A percentile compares a stretch with the other conserved stretches of the same genome.
Evolutionary conservation across 2,113 vertebrate genomes (phyloP).

Genomic region (Toxotes jaculatrix): DNA sequence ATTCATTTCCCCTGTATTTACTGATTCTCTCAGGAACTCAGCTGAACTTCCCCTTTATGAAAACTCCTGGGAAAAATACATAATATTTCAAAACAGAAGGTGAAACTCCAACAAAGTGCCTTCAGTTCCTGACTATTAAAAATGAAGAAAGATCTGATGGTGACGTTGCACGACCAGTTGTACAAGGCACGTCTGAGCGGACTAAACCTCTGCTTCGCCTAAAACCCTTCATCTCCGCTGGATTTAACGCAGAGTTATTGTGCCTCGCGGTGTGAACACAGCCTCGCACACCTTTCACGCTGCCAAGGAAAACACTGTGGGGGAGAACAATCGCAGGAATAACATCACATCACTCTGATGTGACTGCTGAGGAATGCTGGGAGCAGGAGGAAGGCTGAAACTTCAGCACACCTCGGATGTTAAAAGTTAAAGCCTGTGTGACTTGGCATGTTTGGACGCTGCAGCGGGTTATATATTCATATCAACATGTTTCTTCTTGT

Average conservation of each 20-base stretch:
- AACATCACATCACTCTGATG: constrained; percentile 68
- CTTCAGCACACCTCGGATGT: background rate
- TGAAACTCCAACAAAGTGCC: no score
- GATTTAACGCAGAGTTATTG: background rate
- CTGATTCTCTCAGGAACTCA: no score
- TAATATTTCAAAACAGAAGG: no score
- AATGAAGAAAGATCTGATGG: no score
- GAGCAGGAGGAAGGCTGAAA: constrained; percentile 38
- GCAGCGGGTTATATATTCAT: no score
- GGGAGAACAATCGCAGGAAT: constrained; percentile 74
- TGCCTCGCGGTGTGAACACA: background rate
- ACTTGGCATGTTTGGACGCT: background rate
- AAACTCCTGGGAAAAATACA: no score
- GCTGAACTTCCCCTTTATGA: no score
- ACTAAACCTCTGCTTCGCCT: background rate
- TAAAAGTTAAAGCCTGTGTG: background rate
- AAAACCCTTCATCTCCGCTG: background rate
- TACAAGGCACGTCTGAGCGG: no score
- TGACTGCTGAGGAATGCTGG: constrained; percentile 67
- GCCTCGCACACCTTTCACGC: constrained; percentile 14
- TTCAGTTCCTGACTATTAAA: no score
- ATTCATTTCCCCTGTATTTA: background rate
- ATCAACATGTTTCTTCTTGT: no score
- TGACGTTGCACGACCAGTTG: no score
- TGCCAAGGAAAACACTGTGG: constrained; percentile 57